These are phyloP conservation scores for Buathra laborator DNA, from an alignment of 2,888 invertebrate species.

Conservation along the genomic window DNA sequence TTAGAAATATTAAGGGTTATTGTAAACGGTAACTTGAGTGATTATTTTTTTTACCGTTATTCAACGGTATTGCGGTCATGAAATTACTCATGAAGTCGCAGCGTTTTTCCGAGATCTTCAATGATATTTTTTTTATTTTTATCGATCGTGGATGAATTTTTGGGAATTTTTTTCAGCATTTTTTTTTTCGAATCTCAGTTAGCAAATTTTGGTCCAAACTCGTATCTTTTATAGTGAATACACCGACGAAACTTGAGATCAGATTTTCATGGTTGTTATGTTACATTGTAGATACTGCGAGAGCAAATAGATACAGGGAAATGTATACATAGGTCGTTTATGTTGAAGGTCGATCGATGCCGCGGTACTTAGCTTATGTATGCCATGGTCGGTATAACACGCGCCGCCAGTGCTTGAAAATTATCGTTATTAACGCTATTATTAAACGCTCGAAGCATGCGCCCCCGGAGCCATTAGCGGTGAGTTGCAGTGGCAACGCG, in stretches of 20 bases:
- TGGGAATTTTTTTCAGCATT: no score
- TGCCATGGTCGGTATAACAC: constrained; percentile 10
- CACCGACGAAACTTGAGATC: background rate
- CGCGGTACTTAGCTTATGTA: background rate
- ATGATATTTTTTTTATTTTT: background rate
- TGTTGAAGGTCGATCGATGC: constrained; percentile 21
- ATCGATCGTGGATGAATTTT: no score
- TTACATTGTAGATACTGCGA: background rate
- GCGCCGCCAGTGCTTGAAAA: constrained; percentile 61
- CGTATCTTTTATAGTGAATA: background rate
- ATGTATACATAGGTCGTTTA: background rate
- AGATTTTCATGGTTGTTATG: background rate
- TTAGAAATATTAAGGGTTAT: background rate
- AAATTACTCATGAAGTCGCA: background rate
- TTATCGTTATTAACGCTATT: constrained; percentile 72
- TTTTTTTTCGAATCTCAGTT: no score
- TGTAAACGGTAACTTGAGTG: background rate
- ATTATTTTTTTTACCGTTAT: background rate
- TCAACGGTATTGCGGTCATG: no score
- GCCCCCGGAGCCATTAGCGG: constrained; percentile 71
- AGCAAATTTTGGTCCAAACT: no score
- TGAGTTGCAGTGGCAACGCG: constrained; percentile 66
- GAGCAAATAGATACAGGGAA: background rate
- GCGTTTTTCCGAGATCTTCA: background rate
- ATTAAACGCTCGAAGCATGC: constrained; percentile 74